A percentile compares a stretch with the other conserved stretches of the same genome.
phyloP scores from a whole-genome alignment of 1,140 invertebrate genomes.

The Bemisia tabaci region DNA sequence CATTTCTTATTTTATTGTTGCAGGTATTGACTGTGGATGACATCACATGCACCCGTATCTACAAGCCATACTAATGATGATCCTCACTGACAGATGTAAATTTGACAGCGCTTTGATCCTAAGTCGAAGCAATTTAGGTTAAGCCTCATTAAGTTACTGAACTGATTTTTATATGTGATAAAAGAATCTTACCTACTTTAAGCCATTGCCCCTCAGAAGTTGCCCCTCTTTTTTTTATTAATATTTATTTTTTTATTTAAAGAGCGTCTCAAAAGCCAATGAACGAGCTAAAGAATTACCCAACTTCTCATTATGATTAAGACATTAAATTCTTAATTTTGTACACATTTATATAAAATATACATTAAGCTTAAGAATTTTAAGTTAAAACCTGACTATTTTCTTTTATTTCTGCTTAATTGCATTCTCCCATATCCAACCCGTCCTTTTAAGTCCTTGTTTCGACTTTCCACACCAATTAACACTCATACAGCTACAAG shows the following conservation, averaged over 20 bases:
- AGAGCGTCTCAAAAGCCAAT: no score
- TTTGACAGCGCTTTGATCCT: no score
- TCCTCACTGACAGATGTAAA: constrained; percentile 1
- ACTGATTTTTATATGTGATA: background rate
- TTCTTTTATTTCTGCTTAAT: background rate
- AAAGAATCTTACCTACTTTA: background rate
- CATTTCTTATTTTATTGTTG: constrained; percentile 6
- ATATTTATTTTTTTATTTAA: no score
- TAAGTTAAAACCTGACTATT: background rate
- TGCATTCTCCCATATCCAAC: no score
- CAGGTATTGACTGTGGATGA: constrained; percentile 46
- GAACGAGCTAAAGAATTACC: no score
- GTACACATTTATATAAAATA: background rate
- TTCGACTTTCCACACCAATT: no score
- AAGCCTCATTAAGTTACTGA: background rate
- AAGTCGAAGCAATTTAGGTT: background rate
- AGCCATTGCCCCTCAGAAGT: no score
- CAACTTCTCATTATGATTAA: background rate
- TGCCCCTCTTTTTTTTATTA: no score
- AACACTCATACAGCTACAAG: no score
- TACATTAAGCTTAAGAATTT: background rate
- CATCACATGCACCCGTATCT: constrained; percentile 54
- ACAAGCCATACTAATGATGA: constrained; percentile 36
- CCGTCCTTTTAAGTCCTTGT: no score
- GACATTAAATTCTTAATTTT: background rate